A percentile compares a stretch with the other conserved stretches of the same genome.
These are phyloP conservation scores for Furcula furcula DNA, from an alignment of 2,888 invertebrate species.

Conservation along the genomic window DNA sequence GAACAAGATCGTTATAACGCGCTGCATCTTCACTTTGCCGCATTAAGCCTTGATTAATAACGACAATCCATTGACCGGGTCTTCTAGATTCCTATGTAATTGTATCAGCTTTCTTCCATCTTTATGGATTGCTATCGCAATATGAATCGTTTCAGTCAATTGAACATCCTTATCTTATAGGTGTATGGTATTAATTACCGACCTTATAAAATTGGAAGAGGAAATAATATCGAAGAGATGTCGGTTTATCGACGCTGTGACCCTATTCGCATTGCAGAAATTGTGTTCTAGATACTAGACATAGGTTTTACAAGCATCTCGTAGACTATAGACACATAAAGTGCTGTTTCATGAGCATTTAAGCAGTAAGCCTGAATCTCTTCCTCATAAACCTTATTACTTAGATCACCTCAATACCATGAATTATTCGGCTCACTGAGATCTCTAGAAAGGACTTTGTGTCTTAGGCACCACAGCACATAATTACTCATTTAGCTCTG, in stretches of 20 bases:
- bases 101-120: slow-evolving; percentile 60
- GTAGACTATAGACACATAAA: background rate
- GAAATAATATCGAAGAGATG: slow-evolving; percentile 26
- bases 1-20: slow-evolving; percentile 13
- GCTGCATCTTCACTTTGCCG: slow-evolving; percentile 39
- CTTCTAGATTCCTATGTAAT: slow-evolving; percentile 65
- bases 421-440: slow-evolving; percentile 1
- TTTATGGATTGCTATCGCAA: slow-evolving; percentile 41
- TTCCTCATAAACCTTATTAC: background rate
- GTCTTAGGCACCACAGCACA: slow-evolving; percentile 21
- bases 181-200: slow-evolving; percentile 38
- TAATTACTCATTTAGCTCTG: slow-evolving; percentile 31
- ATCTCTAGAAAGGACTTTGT: slow-evolving; percentile 20
- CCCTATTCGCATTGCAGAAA: slow-evolving; percentile 9
- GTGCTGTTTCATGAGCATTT: background rate
- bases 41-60: slow-evolving; percentile 55
- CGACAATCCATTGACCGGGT: slow-evolving; percentile 58
- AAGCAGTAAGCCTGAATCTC: too few species aligned
- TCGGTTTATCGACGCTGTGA: slow-evolving; percentile 12
- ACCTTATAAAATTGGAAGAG: slow-evolving; percentile 29
- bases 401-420: background rate
- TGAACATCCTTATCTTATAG: slow-evolving; percentile 38
- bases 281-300: slow-evolving; percentile 4
- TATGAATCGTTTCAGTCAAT: slow-evolving; percentile 38
- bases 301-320: slow-evolving; percentile 2